Percentiles rank a stretch among this genome's conserved stretches.
Conservation (phyloP, 2,113 vertebrate genomes). For the Trogon melanurus region DNA sequence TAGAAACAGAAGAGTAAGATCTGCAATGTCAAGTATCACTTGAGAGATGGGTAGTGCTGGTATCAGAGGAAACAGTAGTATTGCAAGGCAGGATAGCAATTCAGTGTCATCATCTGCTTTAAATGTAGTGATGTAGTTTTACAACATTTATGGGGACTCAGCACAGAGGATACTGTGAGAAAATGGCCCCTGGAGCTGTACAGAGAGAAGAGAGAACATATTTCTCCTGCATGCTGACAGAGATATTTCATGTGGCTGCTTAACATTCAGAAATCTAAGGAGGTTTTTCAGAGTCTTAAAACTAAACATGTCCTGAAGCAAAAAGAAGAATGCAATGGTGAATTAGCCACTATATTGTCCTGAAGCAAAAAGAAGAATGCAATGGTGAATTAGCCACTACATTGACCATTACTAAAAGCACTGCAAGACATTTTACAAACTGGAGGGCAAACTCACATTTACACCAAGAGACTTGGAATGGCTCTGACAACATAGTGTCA, state of each 20-base stretch:
- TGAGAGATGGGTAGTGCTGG: neutral
- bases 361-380: slow-evolving; percentile 29
- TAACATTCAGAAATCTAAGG: slow-evolving; percentile 8
- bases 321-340: slow-evolving; percentile 28
- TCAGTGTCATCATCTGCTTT: neutral
- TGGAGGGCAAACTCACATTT: slow-evolving; percentile 32
- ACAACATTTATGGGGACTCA: neutral
- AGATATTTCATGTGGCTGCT: neutral
- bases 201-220: neutral
- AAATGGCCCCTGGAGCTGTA: neutral
- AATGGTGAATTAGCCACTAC: slow-evolving; percentile 53
- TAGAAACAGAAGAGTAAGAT: neutral
- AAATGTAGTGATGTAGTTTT: neutral
- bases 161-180: neutral
- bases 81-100: neutral
- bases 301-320: slow-evolving; percentile 30
- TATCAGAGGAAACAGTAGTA: neutral
- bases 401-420: slow-evolving; percentile 55
- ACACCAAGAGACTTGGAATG: neutral
- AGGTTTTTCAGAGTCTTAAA: neutral
- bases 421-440: slow-evolving; percentile 19
- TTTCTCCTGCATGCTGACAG: neutral
- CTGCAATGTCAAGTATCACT: neutral
- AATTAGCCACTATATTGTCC: slow-evolving; percentile 40
- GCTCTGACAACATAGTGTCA: neutral